Evolutionary conservation across 1,140 invertebrate genomes (phyloP).

Genomic region (Littorina saxatilis): DNA sequence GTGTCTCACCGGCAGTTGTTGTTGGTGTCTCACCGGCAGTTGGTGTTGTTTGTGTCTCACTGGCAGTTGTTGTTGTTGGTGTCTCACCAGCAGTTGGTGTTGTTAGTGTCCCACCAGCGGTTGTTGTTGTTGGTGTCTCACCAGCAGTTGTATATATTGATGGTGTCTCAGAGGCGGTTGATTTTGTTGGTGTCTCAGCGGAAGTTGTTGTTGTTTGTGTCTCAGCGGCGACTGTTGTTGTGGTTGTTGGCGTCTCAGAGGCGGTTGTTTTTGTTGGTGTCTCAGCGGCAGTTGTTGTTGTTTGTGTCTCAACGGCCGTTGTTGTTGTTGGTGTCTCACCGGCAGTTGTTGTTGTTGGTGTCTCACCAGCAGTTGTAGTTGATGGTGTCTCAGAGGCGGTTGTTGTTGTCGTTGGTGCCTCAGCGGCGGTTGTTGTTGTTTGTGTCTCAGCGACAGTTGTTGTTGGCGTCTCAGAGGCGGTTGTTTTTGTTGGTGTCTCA

Average conservation of each 20-base stretch:
- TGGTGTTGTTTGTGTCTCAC: background rate
- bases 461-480: background rate
- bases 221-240: too few species aligned
- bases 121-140: background rate
- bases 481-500: background rate
- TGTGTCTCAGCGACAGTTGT: background rate
- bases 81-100: background rate
- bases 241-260: slow-evolving; percentile 2
- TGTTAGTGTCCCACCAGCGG: background rate
- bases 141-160: background rate
- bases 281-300: background rate
- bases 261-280: slow-evolving; percentile 29
- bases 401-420: slow-evolving; percentile 26
- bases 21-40: slow-evolving; percentile 5
- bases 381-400: background rate
- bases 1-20: slow-evolving; percentile 1
- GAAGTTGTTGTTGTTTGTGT: background rate
- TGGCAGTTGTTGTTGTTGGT: slow-evolving; percentile 8
- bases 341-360: background rate
- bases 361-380: background rate
- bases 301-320: too few species aligned
- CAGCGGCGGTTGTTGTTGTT: background rate
- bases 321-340: slow-evolving; percentile 19
- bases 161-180: background rate
- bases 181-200: background rate